phyloP scores from a whole-genome alignment of 2,113 vertebrate species.

The Entelurus aequoreus region DNA sequence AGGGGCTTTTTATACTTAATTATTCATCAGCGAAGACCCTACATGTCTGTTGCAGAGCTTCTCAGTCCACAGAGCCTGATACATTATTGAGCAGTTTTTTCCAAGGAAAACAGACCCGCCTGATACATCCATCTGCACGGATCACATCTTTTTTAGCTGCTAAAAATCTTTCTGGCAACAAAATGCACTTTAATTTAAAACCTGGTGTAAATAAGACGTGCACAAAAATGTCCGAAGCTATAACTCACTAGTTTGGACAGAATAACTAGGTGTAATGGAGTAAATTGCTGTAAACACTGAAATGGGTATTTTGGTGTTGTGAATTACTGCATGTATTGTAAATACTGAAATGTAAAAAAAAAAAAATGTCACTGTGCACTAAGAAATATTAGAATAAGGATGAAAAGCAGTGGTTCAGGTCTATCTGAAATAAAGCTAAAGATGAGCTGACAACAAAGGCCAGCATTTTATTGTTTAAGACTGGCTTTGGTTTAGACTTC shows the following conservation, averaged over 20 bases:
- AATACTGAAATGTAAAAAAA: constrained; percentile 50
- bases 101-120: constrained; percentile 51
- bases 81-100: constrained; percentile 64
- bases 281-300: constrained; percentile 60
- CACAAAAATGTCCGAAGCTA: constrained; percentile 19
- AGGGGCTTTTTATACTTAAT: constrained; percentile 48
- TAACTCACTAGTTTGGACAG: constrained; percentile 48
- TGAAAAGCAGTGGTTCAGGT: constrained; percentile 28
- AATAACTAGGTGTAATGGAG: constrained; percentile 38
- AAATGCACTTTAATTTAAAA: constrained; percentile 29
- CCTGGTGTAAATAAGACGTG: constrained; percentile 8
- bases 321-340: constrained; percentile 32
- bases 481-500: constrained; percentile 70
- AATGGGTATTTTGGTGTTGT: constrained; percentile 61
- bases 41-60: constrained; percentile 53
- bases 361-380: constrained; percentile 19
- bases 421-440: constrained; percentile 44
- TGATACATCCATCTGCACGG: constrained; percentile 32
- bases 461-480: constrained; percentile 42
- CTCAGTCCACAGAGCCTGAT: constrained; percentile 53
- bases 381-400: constrained; percentile 18
- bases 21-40: constrained; percentile 63
- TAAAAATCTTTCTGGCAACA: constrained; percentile 39
- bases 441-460: constrained; percentile 48
- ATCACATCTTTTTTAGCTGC: constrained; percentile 55